Conservation (phyloP, 1,140 invertebrate species). For the Trissolcus basalis region DNA sequence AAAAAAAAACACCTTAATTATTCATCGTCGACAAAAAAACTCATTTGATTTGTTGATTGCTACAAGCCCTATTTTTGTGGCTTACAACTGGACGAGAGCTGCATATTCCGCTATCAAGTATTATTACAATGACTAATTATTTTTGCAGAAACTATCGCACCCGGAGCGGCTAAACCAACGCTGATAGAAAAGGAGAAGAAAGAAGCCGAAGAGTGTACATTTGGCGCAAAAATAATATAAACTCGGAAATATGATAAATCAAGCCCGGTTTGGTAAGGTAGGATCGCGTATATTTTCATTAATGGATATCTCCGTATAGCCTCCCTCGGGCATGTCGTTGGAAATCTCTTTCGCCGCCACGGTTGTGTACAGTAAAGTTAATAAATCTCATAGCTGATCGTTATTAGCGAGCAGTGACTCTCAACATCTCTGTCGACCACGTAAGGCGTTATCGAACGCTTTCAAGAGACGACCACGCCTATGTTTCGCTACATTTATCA, state of each 20-base stretch:
- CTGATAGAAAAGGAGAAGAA: slow-evolving; percentile 26
- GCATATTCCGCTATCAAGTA: neutral
- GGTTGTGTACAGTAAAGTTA: slow-evolving; percentile 54
- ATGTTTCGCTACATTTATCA: slow-evolving; percentile 53
- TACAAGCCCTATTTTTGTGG: too few relatives aligned
- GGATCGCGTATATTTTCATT: slow-evolving; percentile 67
- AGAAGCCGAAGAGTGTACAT: slow-evolving; percentile 24
- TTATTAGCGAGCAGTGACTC: slow-evolving; percentile 59
- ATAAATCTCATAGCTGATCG: slow-evolving; percentile 59
- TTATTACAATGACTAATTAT: slow-evolving; percentile 31
- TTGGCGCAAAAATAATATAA: slow-evolving; percentile 58
- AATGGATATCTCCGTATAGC: slow-evolving; percentile 61
- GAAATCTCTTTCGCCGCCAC: slow-evolving; percentile 54
- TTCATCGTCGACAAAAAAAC: too few relatives aligned
- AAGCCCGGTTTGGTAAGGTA: slow-evolving; percentile 54
- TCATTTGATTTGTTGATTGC: too few relatives aligned
- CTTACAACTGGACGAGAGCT: neutral
- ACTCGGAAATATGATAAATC: slow-evolving; percentile 62
- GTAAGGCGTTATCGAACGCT: slow-evolving; percentile 56
- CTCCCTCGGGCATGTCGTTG: slow-evolving; percentile 61
- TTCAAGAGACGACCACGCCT: slow-evolving; percentile 47
- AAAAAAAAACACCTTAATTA: neutral
- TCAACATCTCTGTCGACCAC: slow-evolving; percentile 48
- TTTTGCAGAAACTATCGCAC: neutral
- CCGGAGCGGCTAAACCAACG: slow-evolving; percentile 16